Evolutionary conservation across 2,888 invertebrate species (phyloP).

Genomic region (Beris morrisii): DNA sequence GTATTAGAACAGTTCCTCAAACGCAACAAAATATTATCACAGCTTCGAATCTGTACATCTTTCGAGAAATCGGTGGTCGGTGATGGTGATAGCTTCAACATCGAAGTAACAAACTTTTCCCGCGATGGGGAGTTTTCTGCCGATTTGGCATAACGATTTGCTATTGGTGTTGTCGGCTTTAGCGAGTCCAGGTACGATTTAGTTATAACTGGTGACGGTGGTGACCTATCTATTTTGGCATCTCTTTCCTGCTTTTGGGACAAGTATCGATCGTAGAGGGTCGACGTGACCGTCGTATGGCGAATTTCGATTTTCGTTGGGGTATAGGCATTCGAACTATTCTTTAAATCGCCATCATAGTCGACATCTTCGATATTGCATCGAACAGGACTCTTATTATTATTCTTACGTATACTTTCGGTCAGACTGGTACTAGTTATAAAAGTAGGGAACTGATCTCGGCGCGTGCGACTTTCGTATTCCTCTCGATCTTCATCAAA

Average conservation of each 20-base stretch:
- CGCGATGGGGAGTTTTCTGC: conserved; percentile 46
- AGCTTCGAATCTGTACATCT: conserved; percentile 45
- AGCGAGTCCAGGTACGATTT: conserved; percentile 47
- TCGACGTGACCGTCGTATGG: conserved; percentile 55
- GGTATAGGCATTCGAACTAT: conserved; percentile 41
- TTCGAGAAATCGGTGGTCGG: conserved; percentile 32
- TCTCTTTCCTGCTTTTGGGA: conserved; percentile 53
- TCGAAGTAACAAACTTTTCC: conserved; percentile 26
- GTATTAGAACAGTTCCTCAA: neutral
- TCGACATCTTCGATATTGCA: neutral
- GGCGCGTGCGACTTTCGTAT: conserved; percentile 55
- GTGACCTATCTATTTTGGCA: conserved; percentile 49
- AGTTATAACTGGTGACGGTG: conserved; percentile 48
- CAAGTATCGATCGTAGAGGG: conserved; percentile 55
- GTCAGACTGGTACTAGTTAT: neutral
- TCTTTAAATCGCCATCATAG: neutral
- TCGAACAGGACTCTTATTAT: conserved; percentile 19
- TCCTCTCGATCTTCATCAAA: conserved; percentile 53
- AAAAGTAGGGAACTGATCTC: conserved; percentile 51
- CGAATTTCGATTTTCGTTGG: conserved; percentile 54
- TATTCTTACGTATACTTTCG: conserved; percentile 9
- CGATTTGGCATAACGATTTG: conserved; percentile 40
- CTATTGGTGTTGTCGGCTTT: conserved; percentile 28
- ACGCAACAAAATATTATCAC: conserved; percentile 44
- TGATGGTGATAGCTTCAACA: conserved; percentile 6